A percentile compares a stretch with the other conserved stretches of the same genome.
phyloP scores from a whole-genome alignment of 2,888 invertebrate genomes.

The Amorpha juglandis region DNA sequence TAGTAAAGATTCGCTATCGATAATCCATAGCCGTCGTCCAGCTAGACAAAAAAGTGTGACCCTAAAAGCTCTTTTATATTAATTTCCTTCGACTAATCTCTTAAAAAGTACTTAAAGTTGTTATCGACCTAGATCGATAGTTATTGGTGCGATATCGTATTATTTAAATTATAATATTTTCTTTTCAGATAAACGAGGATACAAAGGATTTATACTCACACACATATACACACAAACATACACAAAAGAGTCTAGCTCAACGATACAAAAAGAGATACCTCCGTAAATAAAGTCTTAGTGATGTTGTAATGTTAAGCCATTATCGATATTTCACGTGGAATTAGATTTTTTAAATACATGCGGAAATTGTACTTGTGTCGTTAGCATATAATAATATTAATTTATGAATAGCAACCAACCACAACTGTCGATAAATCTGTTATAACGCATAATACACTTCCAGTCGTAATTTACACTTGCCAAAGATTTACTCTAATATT shows the following conservation, averaged over 20 bases:
- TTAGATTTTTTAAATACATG: conserved; percentile 15
- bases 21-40: background rate
- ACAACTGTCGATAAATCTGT: too few species aligned
- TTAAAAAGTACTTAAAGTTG: too few species aligned
- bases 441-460: too few species aligned
- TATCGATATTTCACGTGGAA: conserved; percentile 20
- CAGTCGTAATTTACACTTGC: too few species aligned
- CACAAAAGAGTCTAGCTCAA: conserved; percentile 31
- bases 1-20: background rate
- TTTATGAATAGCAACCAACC: background rate
- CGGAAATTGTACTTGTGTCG: background rate
- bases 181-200: conserved; percentile 16
- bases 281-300: conserved; percentile 22
- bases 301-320: conserved; percentile 23
- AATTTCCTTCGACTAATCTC: too few species aligned
- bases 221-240: conserved; percentile 21
- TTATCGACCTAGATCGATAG: too few species aligned
- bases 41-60: too few species aligned
- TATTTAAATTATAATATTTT: background rate
- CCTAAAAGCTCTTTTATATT: too few species aligned
- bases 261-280: conserved; percentile 23
- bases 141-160: too few species aligned
- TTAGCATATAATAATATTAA: background rate
- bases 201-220: conserved; percentile 27
- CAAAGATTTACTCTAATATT: too few species aligned